phyloP scores from a whole-genome alignment of 2,888 invertebrate species.

The Nowickia ferox region DNA sequence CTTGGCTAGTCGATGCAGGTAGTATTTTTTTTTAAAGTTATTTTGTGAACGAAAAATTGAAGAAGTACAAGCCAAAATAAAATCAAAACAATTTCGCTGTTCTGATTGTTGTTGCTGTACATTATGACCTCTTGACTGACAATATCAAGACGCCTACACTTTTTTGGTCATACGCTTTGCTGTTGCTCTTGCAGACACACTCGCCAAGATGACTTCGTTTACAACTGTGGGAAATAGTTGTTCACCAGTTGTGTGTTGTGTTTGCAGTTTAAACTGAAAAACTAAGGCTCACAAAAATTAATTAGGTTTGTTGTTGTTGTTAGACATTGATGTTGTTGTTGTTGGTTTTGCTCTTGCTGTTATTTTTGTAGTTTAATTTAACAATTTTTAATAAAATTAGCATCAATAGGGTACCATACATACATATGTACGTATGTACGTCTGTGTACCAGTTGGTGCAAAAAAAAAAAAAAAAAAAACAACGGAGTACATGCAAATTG shows the following conservation, averaged over 20 bases:
- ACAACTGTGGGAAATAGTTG: slow-evolving; percentile 58
- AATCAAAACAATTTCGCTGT: slow-evolving; percentile 53
- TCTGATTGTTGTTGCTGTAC: slow-evolving; percentile 34
- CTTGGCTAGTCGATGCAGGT: too few relatives aligned
- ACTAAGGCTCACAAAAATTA: slow-evolving; percentile 52
- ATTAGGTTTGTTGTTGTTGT: slow-evolving; percentile 54
- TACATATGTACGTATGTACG: neutral
- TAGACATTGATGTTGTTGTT: slow-evolving; percentile 30
- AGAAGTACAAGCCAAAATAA: slow-evolving; percentile 45
- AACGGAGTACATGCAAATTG: neutral
- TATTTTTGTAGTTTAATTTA: slow-evolving; percentile 11
- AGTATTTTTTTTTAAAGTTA: neutral
- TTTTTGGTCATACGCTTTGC: slow-evolving; percentile 70
- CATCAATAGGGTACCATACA: slow-evolving; percentile 15
- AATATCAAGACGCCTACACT: slow-evolving; percentile 81
- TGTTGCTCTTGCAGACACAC: slow-evolving; percentile 23
- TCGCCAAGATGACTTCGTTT: neutral
- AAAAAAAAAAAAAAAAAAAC: neutral
- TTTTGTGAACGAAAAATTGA: neutral
- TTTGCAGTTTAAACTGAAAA: neutral
- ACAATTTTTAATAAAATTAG: slow-evolving; percentile 31
- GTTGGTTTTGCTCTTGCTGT: neutral
- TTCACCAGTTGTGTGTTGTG: slow-evolving; percentile 8
- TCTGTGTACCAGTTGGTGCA: neutral
- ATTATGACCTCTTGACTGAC: slow-evolving; percentile 80